phyloP scores from a whole-genome alignment of 2,888 invertebrate genomes.

The Caenorhabditis virilis region DNA sequence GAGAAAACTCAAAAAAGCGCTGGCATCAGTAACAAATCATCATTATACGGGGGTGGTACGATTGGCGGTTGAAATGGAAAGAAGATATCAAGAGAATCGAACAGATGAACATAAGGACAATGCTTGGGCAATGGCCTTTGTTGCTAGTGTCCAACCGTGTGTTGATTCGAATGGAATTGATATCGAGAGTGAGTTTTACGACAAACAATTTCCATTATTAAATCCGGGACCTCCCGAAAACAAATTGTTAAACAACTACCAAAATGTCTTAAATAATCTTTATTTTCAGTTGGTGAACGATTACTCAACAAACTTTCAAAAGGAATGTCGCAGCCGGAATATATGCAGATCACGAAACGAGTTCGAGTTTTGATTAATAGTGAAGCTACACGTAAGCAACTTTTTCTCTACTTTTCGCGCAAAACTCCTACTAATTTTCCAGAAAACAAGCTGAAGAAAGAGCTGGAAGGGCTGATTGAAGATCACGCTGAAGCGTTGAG shows the following conservation, averaged over 20 bases:
- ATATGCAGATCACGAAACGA: slow-evolving; percentile 2
- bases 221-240: no score
- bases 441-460: background rate
- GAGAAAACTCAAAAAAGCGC: no score
- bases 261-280: background rate
- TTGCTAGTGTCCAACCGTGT: slow-evolving; percentile 14
- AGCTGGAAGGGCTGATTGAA: no score
- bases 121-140: slow-evolving; percentile 20
- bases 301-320: slow-evolving; percentile 18
- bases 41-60: slow-evolving; percentile 12
- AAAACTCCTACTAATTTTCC: no score
- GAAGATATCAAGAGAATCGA: slow-evolving; percentile 7
- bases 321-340: slow-evolving; percentile 12
- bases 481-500: no score
- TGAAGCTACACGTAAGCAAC: slow-evolving; percentile 13
- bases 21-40: background rate
- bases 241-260: no score
- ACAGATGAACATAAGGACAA: slow-evolving; percentile 13
- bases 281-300: slow-evolving; percentile 25
- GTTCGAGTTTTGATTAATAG: slow-evolving; percentile 9
- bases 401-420: no score
- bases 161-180: slow-evolving; percentile 1
- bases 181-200: slow-evolving; percentile 3
- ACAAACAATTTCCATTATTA: no score
- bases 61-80: slow-evolving; percentile 30